These are phyloP conservation scores for Pachyramphus minor DNA, from an alignment of 2,113 vertebrate species.

Conservation along the genomic window DNA sequence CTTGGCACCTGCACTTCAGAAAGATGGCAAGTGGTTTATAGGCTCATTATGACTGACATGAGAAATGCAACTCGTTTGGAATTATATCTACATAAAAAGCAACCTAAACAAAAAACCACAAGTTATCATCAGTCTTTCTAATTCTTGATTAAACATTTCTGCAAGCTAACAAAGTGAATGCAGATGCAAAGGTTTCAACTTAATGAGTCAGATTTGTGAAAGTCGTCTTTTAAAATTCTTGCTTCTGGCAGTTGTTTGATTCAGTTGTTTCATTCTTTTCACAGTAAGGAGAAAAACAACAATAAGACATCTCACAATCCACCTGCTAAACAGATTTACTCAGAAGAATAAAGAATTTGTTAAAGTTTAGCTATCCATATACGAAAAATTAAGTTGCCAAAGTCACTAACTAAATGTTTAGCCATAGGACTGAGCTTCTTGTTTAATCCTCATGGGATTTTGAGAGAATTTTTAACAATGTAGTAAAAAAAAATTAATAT, in stretches of 20 bases:
- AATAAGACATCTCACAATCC: background rate
- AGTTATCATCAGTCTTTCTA: constrained; percentile 9
- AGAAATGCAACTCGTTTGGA: constrained; percentile 3
- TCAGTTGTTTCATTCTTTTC: background rate
- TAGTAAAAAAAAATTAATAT: background rate
- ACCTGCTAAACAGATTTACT: background rate
- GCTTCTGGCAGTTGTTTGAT: background rate
- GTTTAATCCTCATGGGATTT: background rate
- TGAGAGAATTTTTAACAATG: background rate
- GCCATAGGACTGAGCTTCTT: background rate
- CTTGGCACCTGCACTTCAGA: background rate
- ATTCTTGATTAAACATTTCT: constrained; percentile 38
- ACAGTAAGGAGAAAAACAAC: background rate
- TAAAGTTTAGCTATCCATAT: background rate
- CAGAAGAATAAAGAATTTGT: background rate
- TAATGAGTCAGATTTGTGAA: background rate
- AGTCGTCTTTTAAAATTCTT: background rate
- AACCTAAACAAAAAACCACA: background rate
- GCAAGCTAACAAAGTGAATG: background rate
- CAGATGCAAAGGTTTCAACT: constrained; percentile 4
- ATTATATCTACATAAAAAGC: constrained; percentile 18
- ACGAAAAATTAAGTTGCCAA: background rate
- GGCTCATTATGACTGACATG: background rate
- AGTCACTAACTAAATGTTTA: background rate
- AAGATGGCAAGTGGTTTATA: background rate